Conservation (phyloP, 1,140 invertebrate species). For the Scaptomyza pallida region DNA sequence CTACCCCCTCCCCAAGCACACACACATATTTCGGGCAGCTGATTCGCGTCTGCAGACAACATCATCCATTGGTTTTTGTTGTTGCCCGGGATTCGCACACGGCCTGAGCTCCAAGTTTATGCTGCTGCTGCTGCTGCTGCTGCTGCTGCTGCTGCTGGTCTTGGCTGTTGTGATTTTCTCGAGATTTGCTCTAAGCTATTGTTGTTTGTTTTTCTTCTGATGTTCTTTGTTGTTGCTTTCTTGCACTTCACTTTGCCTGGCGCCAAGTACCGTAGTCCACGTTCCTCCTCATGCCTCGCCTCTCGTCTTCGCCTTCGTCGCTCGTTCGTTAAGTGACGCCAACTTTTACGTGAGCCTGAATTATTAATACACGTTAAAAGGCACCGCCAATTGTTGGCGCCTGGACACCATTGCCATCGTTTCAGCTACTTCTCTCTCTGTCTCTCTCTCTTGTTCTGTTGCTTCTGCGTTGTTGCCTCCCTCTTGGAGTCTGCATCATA, state of each 20-base stretch:
- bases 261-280: slow-evolving; percentile 7
- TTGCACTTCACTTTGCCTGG: slow-evolving; percentile 37
- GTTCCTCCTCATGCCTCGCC: background rate
- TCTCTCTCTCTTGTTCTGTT: too few species aligned
- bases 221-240: slow-evolving; percentile 29
- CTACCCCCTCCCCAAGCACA: background rate
- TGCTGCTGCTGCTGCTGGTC: slow-evolving; percentile 13
- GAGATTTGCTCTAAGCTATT: slow-evolving; percentile 46
- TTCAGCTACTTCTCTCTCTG: background rate
- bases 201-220: slow-evolving; percentile 37
- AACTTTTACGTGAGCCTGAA: slow-evolving; percentile 57
- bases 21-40: slow-evolving; percentile 7
- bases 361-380: slow-evolving; percentile 61
- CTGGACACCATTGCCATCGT: slow-evolving; percentile 32
- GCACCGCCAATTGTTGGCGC: slow-evolving; percentile 51
- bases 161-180: slow-evolving; percentile 55
- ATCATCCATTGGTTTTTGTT: slow-evolving; percentile 33
- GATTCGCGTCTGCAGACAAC: slow-evolving; percentile 37
- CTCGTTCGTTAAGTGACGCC: slow-evolving; percentile 44
- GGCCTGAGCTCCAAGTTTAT: slow-evolving; percentile 8
- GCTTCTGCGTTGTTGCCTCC: background rate
- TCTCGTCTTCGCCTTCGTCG: background rate
- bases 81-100: slow-evolving; percentile 25
- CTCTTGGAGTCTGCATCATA: slow-evolving; percentile 27
- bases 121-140: slow-evolving; percentile 5